Conservation (phyloP, 2,113 vertebrate genomes). For the Anolis carolinensis region DNA sequence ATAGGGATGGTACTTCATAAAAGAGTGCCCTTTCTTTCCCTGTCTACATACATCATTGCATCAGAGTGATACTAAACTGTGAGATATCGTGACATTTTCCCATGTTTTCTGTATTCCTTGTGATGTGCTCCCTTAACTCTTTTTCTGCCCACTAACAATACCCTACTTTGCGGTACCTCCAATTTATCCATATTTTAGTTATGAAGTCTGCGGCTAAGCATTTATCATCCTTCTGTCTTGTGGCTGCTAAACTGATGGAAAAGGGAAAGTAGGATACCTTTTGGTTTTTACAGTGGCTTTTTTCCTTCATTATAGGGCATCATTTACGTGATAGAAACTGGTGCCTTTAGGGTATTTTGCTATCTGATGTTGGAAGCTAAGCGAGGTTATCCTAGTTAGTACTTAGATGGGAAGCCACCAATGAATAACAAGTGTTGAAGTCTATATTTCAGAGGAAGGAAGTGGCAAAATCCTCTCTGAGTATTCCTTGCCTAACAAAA, state of each 20-base stretch:
- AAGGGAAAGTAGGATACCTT: background rate
- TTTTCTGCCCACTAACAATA: background rate
- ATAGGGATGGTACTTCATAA: slow-evolving; percentile 19
- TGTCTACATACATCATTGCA: background rate
- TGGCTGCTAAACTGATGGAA: background rate
- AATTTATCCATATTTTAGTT: background rate
- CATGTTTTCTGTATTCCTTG: background rate
- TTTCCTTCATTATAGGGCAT: background rate
- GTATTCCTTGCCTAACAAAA: no score
- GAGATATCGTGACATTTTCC: background rate
- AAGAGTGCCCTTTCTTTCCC: background rate
- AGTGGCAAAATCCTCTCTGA: no score
- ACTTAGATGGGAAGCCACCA: no score
- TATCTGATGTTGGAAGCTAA: no score
- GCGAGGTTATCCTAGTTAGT: no score
- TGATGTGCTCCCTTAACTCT: background rate
- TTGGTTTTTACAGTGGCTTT: background rate
- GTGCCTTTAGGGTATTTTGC: no score
- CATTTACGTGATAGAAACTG: background rate
- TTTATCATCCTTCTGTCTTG: background rate
- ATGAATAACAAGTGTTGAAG: no score
- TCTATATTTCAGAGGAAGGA: no score
- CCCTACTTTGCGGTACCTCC: background rate
- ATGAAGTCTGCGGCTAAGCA: background rate
- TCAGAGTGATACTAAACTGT: background rate